These are phyloP conservation scores for Drosophila eugracilis DNA, from an alignment of 1,140 invertebrate species.

Conservation along the genomic window DNA sequence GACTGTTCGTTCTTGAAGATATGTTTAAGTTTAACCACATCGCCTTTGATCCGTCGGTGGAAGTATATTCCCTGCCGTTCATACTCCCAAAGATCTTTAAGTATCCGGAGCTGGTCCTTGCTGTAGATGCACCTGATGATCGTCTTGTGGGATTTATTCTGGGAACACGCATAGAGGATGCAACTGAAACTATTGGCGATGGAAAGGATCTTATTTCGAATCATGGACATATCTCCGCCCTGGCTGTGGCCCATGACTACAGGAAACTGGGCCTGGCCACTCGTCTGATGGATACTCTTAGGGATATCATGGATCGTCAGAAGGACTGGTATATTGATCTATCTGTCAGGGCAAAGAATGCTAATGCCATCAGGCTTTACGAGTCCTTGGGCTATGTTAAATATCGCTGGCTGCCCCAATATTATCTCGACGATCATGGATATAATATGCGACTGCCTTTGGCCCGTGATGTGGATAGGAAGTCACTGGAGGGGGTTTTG, in stretches of 20 bases:
- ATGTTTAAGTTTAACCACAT: conserved; percentile 51
- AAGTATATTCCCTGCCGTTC: conserved; percentile 31
- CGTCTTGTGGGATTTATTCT: conserved; percentile 40
- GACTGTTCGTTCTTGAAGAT: conserved; percentile 36
- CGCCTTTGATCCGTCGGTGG: conserved; percentile 39
- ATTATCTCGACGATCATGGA: conserved; percentile 47
- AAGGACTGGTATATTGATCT: conserved; percentile 36
- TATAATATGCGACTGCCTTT: conserved; percentile 58
- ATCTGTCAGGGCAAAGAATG: conserved; percentile 44
- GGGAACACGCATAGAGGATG: background rate
- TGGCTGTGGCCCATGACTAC: conserved; percentile 41
- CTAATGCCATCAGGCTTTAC: conserved; percentile 37
- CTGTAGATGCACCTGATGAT: conserved; percentile 23
- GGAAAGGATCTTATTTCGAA: background rate
- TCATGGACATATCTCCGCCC: conserved; percentile 43
- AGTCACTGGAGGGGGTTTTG: conserved; percentile 7
- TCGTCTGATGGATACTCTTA: conserved; percentile 13
- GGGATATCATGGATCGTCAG: conserved; percentile 10
- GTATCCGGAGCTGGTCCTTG: conserved; percentile 32
- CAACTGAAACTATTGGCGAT: background rate
- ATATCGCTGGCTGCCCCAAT: conserved; percentile 23
- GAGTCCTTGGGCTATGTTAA: conserved; percentile 42
- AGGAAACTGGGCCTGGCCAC: conserved; percentile 49
- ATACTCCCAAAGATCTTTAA: conserved; percentile 24
- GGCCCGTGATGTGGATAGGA: conserved; percentile 15